Evolutionary conservation across 1,140 invertebrate species (phyloP).

Genomic region (Hycleus cichorii): DNA sequence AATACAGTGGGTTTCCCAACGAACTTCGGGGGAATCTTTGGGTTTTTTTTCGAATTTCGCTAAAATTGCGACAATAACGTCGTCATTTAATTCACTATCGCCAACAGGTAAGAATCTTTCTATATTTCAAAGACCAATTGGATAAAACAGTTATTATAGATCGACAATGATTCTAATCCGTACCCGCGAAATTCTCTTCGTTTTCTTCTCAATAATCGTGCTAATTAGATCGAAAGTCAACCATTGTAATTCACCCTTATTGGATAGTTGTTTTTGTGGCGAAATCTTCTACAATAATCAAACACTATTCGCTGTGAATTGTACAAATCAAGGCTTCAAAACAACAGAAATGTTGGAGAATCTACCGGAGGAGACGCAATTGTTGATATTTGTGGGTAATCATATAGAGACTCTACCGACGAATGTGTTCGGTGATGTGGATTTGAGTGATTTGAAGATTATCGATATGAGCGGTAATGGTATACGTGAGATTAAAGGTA

Average conservation of each 20-base stretch:
- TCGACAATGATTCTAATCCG: no score
- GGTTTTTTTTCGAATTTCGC: background rate
- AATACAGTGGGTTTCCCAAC: background rate
- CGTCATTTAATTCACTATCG: background rate
- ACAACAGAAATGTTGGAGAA: conserved; percentile 51
- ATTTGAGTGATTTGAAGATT: conserved; percentile 52
- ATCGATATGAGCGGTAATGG: conserved; percentile 73
- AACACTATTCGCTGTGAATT: conserved; percentile 62
- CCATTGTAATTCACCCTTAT: conserved; percentile 19
- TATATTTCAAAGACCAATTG: no score
- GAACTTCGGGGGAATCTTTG: background rate
- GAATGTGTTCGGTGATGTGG: conserved; percentile 62
- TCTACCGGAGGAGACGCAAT: conserved; percentile 59
- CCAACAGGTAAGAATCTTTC: no score
- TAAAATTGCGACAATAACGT: background rate
- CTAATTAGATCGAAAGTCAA: background rate
- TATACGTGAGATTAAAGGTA: conserved; percentile 67
- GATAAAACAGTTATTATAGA: no score
- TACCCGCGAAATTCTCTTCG: no score
- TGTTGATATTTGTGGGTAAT: conserved; percentile 70
- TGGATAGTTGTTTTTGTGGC: conserved; percentile 47
- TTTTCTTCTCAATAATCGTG: background rate
- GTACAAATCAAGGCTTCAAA: conserved; percentile 56
- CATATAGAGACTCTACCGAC: conserved; percentile 54
- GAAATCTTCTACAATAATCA: conserved; percentile 45